phyloP scores from a whole-genome alignment of 2,113 vertebrate genomes.

The Lutjanus erythropterus region DNA sequence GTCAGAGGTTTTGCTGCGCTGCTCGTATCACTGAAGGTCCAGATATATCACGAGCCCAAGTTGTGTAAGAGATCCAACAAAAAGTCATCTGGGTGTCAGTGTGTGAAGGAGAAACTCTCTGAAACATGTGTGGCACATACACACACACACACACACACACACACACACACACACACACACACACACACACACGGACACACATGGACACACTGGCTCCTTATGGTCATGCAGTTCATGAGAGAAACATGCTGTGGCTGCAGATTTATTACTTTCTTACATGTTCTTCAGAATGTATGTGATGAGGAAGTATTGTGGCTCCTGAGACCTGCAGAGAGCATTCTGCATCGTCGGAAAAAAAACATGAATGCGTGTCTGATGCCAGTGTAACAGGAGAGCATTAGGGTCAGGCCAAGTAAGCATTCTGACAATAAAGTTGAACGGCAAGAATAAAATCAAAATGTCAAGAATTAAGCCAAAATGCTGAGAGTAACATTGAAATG shows the following conservation, averaged over 20 bases:
- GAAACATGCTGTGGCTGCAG: conserved; percentile 42
- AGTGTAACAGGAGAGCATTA: too few relatives aligned
- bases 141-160: conserved; percentile 32
- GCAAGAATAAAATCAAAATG: too few relatives aligned
- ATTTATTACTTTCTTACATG: conserved; percentile 65
- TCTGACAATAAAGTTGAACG: too few relatives aligned
- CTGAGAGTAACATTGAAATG: too few relatives aligned
- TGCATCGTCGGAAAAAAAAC: conserved; percentile 18
- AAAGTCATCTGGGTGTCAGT: conserved; percentile 17
- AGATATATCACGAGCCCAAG: conserved; percentile 3
- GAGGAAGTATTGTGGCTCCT: conserved; percentile 20
- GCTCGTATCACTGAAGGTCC: not conserved
- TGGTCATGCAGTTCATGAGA: conserved; percentile 53
- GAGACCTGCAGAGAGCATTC: conserved; percentile 26
- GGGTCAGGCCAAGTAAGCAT: too few relatives aligned
- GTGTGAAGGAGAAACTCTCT: conserved; percentile 30
- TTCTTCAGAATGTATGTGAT: conserved; percentile 37
- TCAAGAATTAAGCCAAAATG: too few relatives aligned
- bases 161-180: conserved; percentile 34
- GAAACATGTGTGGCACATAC: conserved; percentile 61
- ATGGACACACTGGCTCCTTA: conserved; percentile 40
- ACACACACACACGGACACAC: conserved; percentile 31
- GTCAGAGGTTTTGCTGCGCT: conserved; percentile 21
- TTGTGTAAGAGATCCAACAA: conserved; percentile 25
- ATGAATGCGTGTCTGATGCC: conserved; percentile 1